Evolutionary conservation across 64 coral and sea anemone species (phyloP), one percentile per base, ranked within the genome.

Genomic region (Catalaphyllia jardinei): DNA sequence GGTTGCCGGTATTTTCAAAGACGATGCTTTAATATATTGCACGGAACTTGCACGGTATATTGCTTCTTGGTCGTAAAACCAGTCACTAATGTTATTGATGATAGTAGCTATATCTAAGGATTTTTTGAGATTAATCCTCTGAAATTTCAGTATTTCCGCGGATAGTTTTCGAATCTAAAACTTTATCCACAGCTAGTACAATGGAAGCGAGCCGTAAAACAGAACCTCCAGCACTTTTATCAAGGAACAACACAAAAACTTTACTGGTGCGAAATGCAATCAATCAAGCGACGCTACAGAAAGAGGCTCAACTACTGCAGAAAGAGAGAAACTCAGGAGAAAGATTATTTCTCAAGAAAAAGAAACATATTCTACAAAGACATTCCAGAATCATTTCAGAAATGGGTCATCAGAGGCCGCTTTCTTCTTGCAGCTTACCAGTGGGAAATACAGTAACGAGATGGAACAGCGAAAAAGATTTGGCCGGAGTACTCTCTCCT

Each of bases 311-410:
- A 29, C 17, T 85, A 4, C 35, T 85, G 4, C 35, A 85, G 38
- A 85, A 50, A 71, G 81, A 72, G 42, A 69, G 24, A 64, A 85
- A 71, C 14, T 85, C 61, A 1, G 81, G 71, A 24, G 81, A 85
- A 71, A 85, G n/a, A 29, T 51, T 85, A 85, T 85, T 85, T 22
- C 63, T 67, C 20, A 71, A 71, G 63, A 22, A 71, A 85, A 85
- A 33, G 16, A 63, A 71, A 10, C 81, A 85, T 15, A n/a, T 85
- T 39, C 13, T 85, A 39, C 81, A 85, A 65, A 35, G 63, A 24
- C 38, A 85, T 10, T 46, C 39, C 4, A 25, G 20, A 10, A 69
- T 20, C 10, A 27, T 4, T 27, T 69, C 10, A 25, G 65, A 69
- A 25, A 25, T 24, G 9, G n/a, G 54, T 1, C 11, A 22, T 25